Conservation (phyloP, 2,797 vertebrate species). For the Rhodeus uyekii region DNA sequence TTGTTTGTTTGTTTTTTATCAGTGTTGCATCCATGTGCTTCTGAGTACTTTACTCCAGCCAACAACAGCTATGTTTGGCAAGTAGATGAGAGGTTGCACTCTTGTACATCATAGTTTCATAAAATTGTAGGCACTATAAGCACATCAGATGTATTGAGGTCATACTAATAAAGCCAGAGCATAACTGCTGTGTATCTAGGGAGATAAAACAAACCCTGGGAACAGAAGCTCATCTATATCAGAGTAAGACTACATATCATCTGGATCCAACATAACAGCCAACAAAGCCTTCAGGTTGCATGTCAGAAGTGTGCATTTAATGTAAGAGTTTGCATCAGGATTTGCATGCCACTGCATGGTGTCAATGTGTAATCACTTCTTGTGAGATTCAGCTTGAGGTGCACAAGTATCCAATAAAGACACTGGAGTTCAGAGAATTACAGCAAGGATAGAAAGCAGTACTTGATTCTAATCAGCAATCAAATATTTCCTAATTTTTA, state of each 20-base stretch:
- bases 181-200: slow-evolving; percentile 47
- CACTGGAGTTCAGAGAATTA: neutral
- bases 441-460: neutral
- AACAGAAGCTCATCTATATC: neutral
- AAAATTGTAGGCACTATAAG: neutral
- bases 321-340: neutral
- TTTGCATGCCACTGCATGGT: neutral
- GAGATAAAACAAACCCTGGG: neutral
- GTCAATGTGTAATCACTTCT: slow-evolving; percentile 6
- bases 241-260: slow-evolving; percentile 3
- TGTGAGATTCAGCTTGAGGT: neutral
- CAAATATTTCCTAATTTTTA: neutral
- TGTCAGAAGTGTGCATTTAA: slow-evolving; percentile 22
- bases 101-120: neutral
- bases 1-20: neutral
- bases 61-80: slow-evolving; percentile 19
- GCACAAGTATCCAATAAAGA: neutral
- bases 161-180: slow-evolving; percentile 23
- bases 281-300: slow-evolving; percentile 39
- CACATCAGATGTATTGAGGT: slow-evolving; percentile 29
- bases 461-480: neutral
- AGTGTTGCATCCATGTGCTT: slow-evolving; percentile 6
- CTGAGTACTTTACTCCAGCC: neutral
- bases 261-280: slow-evolving; percentile 11
- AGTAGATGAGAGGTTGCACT: neutral